phyloP scores from a whole-genome alignment of 2,113 vertebrate species.

The Megaceryle torquata region DNA sequence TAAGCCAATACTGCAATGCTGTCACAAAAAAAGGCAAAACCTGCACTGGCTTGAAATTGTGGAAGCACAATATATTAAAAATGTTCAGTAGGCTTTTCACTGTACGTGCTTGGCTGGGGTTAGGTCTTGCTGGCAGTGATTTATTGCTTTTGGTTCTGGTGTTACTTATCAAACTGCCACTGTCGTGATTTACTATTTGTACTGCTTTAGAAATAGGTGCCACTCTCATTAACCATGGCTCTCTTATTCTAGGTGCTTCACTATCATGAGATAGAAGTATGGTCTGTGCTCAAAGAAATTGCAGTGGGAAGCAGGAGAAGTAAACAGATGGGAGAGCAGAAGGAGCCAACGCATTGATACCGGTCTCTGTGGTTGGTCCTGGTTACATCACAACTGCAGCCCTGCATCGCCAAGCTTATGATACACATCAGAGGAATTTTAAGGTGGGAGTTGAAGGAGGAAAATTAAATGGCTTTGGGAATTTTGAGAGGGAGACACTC shows the following conservation, averaged over 20 bases:
- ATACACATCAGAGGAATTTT: not conserved
- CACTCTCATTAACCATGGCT: not conserved
- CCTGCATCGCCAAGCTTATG: rapidly evolving
- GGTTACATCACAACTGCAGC: not conserved
- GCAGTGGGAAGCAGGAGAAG: not conserved
- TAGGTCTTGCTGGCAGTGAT: not conserved
- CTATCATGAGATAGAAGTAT: not conserved
- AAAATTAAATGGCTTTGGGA: not conserved
- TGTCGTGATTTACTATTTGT: not conserved
- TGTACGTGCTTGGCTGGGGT: not conserved
- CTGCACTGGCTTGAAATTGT: not conserved
- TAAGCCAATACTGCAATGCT: not conserved
- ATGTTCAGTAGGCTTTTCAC: not conserved
- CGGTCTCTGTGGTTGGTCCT: rapidly evolving
- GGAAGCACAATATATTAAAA: not conserved
- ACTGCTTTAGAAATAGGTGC: not conserved
- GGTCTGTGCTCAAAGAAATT: not conserved
- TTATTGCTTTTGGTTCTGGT: not conserved
- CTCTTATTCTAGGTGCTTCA: not conserved
- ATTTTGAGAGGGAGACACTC: not conserved
- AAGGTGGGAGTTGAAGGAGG: not conserved
- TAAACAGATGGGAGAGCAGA: not conserved
- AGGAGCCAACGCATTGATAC: not conserved
- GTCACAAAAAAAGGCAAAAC: not conserved
- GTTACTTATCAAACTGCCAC: not conserved